Conservation (phyloP, 1,140 invertebrate species). For the Polypedilum pembai region DNA sequence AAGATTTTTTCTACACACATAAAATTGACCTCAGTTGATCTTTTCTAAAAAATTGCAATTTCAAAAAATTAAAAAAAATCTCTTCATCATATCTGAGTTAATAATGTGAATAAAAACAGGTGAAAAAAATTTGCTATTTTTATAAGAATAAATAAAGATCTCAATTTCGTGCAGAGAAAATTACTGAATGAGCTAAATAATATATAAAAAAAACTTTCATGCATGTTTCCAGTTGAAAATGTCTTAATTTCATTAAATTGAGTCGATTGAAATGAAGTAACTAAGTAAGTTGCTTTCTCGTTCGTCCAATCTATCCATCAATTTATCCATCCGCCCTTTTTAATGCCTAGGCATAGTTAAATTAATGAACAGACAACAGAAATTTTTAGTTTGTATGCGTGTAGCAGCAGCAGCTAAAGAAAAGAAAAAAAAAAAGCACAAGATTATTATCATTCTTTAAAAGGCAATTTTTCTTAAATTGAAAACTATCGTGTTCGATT, state of each 20-base stretch:
- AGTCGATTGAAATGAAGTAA: not conserved
- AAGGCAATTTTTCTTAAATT: constrained; percentile 19
- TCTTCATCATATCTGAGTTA: no score
- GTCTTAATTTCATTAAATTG: not conserved
- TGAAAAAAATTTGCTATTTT: not conserved
- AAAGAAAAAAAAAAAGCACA: not conserved
- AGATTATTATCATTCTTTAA: constrained; percentile 19
- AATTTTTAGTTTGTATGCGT: no score
- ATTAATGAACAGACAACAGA: no score
- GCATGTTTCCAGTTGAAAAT: not conserved
- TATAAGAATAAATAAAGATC: no score
- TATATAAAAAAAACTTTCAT: no score
- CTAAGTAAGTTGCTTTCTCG: not conserved
- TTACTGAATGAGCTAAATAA: no score
- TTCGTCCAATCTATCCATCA: not conserved
- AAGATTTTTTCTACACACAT: no score
- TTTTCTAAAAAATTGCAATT: no score
- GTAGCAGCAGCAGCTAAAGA: not conserved
- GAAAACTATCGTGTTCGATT: constrained; percentile 12
- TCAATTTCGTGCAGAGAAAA: no score
- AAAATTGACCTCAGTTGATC: no score
- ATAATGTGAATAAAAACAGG: not conserved
- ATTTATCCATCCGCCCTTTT: not conserved
- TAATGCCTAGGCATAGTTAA: no score
- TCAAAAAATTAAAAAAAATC: no score